These are phyloP conservation scores for Troilus luridus DNA, from an alignment of 2,888 invertebrate species.

Conservation along the genomic window DNA sequence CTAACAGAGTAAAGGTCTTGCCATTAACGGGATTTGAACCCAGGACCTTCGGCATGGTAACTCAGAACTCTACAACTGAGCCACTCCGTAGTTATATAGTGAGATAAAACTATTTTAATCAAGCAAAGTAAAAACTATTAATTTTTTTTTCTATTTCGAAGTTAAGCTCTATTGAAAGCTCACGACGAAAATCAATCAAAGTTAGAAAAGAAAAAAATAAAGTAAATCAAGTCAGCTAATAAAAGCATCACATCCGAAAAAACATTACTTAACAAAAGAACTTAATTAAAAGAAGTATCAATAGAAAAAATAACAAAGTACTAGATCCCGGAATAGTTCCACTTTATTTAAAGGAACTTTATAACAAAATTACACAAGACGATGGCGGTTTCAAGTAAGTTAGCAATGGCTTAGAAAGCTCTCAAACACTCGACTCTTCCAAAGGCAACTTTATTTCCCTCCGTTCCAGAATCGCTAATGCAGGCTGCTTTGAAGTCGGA, in stretches of 20 bases:
- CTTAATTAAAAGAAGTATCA: neutral
- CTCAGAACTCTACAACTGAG: no score
- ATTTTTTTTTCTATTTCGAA: no score
- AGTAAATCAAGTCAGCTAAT: neutral
- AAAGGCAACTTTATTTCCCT: constrained; percentile 11
- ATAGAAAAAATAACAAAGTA: neutral
- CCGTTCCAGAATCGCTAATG: neutral
- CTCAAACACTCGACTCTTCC: neutral
- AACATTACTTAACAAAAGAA: neutral
- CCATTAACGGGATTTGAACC: no score
- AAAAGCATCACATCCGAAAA: neutral
- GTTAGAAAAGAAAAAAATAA: neutral
- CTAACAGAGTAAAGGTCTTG: no score
- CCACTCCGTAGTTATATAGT: no score
- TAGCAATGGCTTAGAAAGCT: neutral
- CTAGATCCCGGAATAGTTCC: neutral
- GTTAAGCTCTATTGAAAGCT: neutral
- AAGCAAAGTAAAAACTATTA: no score
- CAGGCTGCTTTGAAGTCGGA: neutral
- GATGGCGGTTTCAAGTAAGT: neutral
- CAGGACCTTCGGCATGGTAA: no score
- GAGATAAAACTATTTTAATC: no score
- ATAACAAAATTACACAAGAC: constrained; percentile 13
- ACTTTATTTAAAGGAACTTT: constrained; percentile 4
- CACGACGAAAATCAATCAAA: neutral